phyloP scores from a whole-genome alignment of 2,888 invertebrate species.

The Malthinus flaveolus region DNA sequence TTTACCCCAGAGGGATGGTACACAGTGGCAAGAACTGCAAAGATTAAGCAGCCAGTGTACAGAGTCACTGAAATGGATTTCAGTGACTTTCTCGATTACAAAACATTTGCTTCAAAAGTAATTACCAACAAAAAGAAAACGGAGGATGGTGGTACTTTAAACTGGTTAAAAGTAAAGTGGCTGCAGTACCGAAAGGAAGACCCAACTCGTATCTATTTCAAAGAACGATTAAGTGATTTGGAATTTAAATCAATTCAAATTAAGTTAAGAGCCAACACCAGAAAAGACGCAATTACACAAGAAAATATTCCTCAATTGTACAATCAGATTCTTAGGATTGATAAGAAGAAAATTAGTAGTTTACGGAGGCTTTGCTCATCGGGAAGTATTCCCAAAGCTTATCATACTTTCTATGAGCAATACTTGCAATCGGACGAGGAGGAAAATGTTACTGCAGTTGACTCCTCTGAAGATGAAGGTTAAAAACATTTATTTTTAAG shows the following conservation, averaged over 20 bases:
- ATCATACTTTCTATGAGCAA: background rate
- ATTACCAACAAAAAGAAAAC: constrained; percentile 22
- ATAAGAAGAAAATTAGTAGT: constrained; percentile 8
- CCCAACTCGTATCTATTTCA: constrained; percentile 23
- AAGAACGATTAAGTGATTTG: constrained; percentile 18
- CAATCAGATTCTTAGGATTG: background rate
- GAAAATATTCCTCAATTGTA: background rate
- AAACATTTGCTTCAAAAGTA: constrained; percentile 15
- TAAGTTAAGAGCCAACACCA: background rate
- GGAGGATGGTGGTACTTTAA: constrained; percentile 15
- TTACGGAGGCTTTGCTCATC: constrained; percentile 5
- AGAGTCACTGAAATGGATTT: constrained; percentile 15
- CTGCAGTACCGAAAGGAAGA: constrained; percentile 26
- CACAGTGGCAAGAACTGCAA: constrained; percentile 24
- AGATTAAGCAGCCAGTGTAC: constrained; percentile 23
- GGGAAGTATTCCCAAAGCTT: constrained; percentile 2
- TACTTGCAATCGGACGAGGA: background rate
- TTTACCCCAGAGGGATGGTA: constrained; percentile 31
- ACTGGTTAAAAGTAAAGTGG: constrained; percentile 25
- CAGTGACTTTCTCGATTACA: constrained; percentile 22
- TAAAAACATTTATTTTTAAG: background rate
- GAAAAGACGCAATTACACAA: background rate
- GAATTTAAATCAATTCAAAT: constrained; percentile 13
- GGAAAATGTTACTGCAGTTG: too few species aligned
- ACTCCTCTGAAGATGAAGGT: background rate